These are phyloP conservation scores for Seriola rivoliana DNA, from an alignment of 2,113 vertebrate genomes.

Conservation along the genomic window DNA sequence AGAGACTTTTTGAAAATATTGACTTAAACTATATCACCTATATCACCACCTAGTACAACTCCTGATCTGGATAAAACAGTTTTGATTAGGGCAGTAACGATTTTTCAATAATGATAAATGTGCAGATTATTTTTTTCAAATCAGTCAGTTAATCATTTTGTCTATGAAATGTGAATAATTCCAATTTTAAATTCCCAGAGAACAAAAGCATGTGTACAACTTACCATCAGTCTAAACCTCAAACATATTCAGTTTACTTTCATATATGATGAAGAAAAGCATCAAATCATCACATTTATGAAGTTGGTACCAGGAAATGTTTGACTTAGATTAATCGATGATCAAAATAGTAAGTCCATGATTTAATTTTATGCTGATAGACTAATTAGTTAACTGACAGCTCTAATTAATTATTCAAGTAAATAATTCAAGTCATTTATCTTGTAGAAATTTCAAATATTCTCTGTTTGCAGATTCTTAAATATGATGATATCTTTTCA, in stretches of 20 bases:
- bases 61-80: not conserved
- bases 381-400: too few species aligned
- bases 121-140: too few species aligned
- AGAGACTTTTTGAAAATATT: not conserved
- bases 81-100: not conserved
- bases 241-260: not conserved
- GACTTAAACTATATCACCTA: not conserved
- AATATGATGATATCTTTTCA: not conserved
- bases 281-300: not conserved
- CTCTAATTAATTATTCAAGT: too few species aligned
- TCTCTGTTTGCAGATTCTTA: not conserved
- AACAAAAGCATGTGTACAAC: not conserved
- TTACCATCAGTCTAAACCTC: not conserved
- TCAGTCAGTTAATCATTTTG: too few species aligned
- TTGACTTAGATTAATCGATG: not conserved
- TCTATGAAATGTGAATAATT: too few species aligned
- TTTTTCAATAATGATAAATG: too few species aligned
- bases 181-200: not conserved
- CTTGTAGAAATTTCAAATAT: too few species aligned
- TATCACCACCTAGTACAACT: not conserved
- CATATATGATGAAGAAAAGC: not conserved
- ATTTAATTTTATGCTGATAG: not conserved
- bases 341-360: too few species aligned
- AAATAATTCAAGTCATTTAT: too few species aligned
- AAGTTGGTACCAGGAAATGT: not conserved